These are phyloP conservation scores for Aquatica leii DNA, from an alignment of 2,888 invertebrate genomes.

Conservation along the genomic window DNA sequence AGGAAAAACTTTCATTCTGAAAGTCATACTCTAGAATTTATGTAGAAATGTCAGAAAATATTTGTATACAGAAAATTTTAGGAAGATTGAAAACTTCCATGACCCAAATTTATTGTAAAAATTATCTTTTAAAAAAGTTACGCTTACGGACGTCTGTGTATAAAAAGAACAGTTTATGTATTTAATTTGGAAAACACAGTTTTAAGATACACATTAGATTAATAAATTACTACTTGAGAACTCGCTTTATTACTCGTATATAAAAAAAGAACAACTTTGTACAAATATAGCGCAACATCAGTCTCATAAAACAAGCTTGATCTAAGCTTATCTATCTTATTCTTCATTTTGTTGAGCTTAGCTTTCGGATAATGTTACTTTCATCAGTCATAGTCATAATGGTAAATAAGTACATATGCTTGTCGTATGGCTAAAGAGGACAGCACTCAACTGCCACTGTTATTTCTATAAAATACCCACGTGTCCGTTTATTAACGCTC, in stretches of 20 bases:
- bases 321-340: constrained; percentile 21
- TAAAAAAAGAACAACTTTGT: constrained; percentile 7
- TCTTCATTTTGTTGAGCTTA: constrained; percentile 17
- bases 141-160: no score
- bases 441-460: neutral
- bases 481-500: neutral
- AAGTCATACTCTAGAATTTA: no score
- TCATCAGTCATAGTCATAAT: constrained; percentile 19
- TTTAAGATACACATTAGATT: no score
- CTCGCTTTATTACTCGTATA: neutral
- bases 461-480: neutral
- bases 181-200: no score
- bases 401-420: constrained; percentile 17
- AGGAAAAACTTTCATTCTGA: no score
- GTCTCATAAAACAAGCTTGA: constrained; percentile 20
- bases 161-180: no score
- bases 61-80: no score
- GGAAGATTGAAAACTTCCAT: no score
- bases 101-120: no score
- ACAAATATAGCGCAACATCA: constrained; percentile 15
- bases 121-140: no score
- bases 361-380: constrained; percentile 6
- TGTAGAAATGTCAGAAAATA: no score
- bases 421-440: neutral
- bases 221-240: neutral